Percentiles rank a stretch among this genome's conserved stretches.
Conservation (phyloP, 2,113 vertebrate species). For the Tetraodon nigroviridis region DNA sequence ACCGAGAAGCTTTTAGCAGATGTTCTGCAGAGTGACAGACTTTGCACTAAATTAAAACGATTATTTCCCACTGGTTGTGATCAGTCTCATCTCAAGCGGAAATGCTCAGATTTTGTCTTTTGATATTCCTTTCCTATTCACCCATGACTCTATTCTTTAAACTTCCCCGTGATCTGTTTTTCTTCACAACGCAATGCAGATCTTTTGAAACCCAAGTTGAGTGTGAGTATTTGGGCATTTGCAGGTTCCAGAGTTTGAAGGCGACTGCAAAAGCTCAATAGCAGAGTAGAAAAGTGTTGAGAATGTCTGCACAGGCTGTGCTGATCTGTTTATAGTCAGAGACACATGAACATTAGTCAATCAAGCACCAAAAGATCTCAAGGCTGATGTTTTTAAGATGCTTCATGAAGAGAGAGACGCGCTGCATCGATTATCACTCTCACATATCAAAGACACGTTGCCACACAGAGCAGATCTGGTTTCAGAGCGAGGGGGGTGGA, state of each 20-base stretch:
- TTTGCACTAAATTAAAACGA: background rate
- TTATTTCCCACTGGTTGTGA: background rate
- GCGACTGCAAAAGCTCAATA: background rate
- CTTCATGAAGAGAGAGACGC: conserved; percentile 9
- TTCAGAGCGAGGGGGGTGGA: conserved; percentile 38
- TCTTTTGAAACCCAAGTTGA: conserved; percentile 12
- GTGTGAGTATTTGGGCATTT: conserved; percentile 3
- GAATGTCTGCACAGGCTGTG: no score
- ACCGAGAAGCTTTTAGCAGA: no score
- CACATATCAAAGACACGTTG: conserved; percentile 57
- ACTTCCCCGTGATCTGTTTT: conserved; percentile 6
- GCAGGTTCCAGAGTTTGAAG: background rate
- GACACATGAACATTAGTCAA: no score
- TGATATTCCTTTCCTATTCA: conserved; percentile 7
- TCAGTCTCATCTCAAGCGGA: background rate
- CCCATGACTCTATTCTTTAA: background rate
- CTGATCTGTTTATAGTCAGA: no score
- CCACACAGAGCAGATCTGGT: conserved; percentile 48
- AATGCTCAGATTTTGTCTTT: background rate
- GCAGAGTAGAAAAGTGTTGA: conserved; percentile 1
- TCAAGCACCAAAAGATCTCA: background rate
- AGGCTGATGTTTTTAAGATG: background rate
- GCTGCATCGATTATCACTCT: conserved; percentile 50
- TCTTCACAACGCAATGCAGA: background rate
- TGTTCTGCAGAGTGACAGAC: background rate